Conservation (phyloP, 2,113 vertebrate genomes). For the Muntiacus reevesi region DNA sequence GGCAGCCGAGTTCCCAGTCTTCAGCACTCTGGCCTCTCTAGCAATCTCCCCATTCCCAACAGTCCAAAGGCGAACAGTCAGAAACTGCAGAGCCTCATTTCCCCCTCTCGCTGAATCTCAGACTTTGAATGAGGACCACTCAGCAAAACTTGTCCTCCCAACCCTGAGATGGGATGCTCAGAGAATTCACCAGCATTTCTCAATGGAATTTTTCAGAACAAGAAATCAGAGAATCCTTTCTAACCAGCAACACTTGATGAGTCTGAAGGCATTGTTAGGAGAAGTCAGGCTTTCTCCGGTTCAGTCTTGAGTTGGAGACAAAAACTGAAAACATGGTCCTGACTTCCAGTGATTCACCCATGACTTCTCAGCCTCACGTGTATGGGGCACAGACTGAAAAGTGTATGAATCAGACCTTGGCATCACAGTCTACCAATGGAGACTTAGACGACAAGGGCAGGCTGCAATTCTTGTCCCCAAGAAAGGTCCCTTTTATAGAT, state of each 20-base stretch:
- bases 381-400: background rate
- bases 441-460: background rate
- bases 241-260: background rate
- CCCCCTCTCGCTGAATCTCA: background rate
- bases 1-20: background rate
- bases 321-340: background rate
- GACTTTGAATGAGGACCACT: background rate
- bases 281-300: background rate
- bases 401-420: background rate
- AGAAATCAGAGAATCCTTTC: background rate
- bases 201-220: background rate
- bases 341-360: background rate
- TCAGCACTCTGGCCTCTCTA: no score
- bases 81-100: background rate
- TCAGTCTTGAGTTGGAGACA: background rate
- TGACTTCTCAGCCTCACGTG: background rate
- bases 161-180: background rate
- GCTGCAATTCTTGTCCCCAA: background rate
- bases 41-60: background rate
- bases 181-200: background rate
- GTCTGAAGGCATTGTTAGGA: background rate
- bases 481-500: background rate
- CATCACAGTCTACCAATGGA: background rate
- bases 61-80: background rate
- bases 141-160: background rate